Evolutionary conservation across 2,113 vertebrate species (phyloP).

Genomic region (Bufo gargarizans): DNA sequence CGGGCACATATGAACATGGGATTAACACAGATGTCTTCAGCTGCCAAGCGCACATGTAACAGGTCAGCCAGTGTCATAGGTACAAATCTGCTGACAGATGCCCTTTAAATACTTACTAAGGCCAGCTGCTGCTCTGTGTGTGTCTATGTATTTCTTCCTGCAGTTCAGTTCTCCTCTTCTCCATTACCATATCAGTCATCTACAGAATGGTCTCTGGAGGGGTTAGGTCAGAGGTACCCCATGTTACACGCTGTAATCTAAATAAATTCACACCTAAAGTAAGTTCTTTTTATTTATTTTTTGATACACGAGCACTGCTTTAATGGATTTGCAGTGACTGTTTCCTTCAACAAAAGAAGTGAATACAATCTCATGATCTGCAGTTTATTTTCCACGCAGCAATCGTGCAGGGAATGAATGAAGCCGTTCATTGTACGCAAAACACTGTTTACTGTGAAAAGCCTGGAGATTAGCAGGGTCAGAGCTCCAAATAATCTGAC

Average conservation of each 20-base stretch:
- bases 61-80: too few relatives aligned
- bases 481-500: constrained; percentile 24
- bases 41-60: too few relatives aligned
- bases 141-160: too few relatives aligned
- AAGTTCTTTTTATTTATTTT: not conserved
- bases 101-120: too few relatives aligned
- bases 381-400: not conserved
- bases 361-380: not conserved
- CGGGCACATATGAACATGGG: too few relatives aligned
- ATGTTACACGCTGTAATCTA: not conserved
- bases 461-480: not conserved
- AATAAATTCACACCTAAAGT: not conserved
- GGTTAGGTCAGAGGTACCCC: not conserved
- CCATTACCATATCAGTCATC: not conserved
- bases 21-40: too few relatives aligned
- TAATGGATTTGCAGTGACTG: not conserved
- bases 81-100: too few relatives aligned
- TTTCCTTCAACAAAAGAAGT: not conserved
- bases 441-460: constrained; percentile 25
- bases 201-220: not conserved
- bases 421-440: not conserved
- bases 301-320: not conserved
- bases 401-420: constrained; percentile 6
- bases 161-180: too few relatives aligned
- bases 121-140: too few relatives aligned